Conservation (phyloP, 1,140 invertebrate species). For the Leptoteleia sp. region DNA sequence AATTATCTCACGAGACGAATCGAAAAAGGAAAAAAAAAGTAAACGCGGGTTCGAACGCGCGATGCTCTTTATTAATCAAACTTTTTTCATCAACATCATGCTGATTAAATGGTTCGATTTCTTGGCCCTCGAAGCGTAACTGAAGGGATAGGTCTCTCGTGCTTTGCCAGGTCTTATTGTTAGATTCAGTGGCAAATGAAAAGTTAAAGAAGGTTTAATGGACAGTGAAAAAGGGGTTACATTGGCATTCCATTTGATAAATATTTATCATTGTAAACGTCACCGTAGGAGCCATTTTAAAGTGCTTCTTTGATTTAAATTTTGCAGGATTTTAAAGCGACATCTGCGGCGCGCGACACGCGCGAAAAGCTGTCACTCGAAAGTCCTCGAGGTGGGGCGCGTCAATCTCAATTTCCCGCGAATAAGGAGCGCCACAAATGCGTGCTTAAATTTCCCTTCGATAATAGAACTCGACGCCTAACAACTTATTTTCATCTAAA, state of each 20-base stretch:
- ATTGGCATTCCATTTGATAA: slow-evolving; percentile 40
- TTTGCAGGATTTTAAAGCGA: slow-evolving; percentile 24
- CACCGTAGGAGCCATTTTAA: slow-evolving; percentile 11
- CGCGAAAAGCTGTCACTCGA: slow-evolving; percentile 11
- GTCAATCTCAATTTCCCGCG: slow-evolving; percentile 22
- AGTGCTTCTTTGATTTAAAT: slow-evolving; percentile 32
- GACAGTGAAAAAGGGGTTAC: slow-evolving; percentile 24
- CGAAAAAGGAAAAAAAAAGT: background rate
- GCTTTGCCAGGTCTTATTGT: background rate
- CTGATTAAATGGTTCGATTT: slow-evolving; percentile 30
- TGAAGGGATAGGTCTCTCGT: slow-evolving; percentile 18
- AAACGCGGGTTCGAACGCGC: no score
- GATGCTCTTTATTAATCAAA: slow-evolving; percentile 30
- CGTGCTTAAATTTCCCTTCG: no score
- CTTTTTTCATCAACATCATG: slow-evolving; percentile 17
- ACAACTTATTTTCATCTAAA: no score
- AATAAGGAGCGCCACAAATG: no score
- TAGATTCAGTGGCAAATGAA: slow-evolving; percentile 25
- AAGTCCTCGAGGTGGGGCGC: slow-evolving; percentile 2
- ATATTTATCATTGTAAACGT: slow-evolving; percentile 39
- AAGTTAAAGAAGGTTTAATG: slow-evolving; percentile 47
- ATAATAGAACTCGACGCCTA: no score
- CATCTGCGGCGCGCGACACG: background rate
- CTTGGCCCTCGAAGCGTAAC: slow-evolving; percentile 7
- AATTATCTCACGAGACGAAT: background rate